Evolutionary conservation across 2,113 vertebrate species (phyloP).

Genomic region (Ageneiosus marmoratus): DNA sequence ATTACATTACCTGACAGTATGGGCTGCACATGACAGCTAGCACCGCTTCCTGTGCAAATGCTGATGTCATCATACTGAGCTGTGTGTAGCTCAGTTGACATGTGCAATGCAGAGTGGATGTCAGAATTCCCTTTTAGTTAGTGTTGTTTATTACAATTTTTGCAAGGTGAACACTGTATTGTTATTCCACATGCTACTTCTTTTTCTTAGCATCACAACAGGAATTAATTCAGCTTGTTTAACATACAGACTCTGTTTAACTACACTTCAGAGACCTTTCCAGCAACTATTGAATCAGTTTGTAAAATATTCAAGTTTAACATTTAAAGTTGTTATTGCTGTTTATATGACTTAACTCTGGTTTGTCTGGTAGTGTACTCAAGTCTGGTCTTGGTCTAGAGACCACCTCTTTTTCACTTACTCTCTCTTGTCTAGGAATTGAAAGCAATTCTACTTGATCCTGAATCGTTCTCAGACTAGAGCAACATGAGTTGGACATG

Average conservation of each 20-base stretch:
- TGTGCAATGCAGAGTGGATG: constrained; percentile 17
- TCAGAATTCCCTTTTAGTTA: constrained; percentile 8
- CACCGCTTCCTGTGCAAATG: constrained; percentile 37
- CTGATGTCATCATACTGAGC: constrained; percentile 41
- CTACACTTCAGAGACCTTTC: background rate
- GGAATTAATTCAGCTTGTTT: background rate
- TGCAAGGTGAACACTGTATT: background rate
- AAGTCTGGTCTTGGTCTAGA: too few species aligned
- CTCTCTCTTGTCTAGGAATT: too few species aligned
- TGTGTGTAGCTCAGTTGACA: constrained; percentile 8
- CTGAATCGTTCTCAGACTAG: too few species aligned
- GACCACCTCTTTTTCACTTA: too few species aligned
- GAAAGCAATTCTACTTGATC: too few species aligned
- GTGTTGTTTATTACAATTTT: constrained; percentile 21
- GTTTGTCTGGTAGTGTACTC: too few species aligned
- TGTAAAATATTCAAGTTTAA: background rate
- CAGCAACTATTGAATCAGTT: background rate
- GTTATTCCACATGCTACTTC: constrained; percentile 2
- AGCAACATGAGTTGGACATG: too few species aligned
- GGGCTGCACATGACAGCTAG: constrained; percentile 38
- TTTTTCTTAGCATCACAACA: background rate
- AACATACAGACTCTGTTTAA: background rate
- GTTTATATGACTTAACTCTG: background rate
- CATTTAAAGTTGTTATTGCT: background rate
- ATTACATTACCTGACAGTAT: constrained; percentile 65